Base-by-base conservation (phyloP, 2,888 invertebrate genomes). In the Laspeyria flexula region DNA sequence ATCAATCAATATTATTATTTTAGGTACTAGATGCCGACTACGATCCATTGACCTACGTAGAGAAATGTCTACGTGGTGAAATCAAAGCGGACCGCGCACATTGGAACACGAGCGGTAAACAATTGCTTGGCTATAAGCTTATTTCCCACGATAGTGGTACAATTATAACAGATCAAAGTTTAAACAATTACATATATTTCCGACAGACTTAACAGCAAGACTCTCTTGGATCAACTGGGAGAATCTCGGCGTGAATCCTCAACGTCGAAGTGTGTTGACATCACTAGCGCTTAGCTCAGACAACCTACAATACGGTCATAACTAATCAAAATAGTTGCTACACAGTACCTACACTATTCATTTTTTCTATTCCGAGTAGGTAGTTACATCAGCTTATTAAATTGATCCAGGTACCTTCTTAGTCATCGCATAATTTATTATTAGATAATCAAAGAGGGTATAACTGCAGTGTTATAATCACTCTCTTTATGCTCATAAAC, bases 181-280 rank as follows among this genome's bases (percentile, higher is more conserved):
- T n/a, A n/a, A n/a, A 21, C 21, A 2, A 3, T 3, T 21, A 21
- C 5, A 2, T 21, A 21, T 5, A 5, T 5, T 21, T 21, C 3
- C 6, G 15, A 15, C 91, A 99, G 99, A 99, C 94, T 92, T 99
- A 65, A 98, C 99, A 0, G 99, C 99, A 0, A 94, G 99, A 47
- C 93, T 99, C 21, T 98, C 98, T 0, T 99, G 99, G 99, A 99
- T 99, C 72, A 99, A 99, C 80, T 99, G 99, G 99, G 98, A 99
- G 85, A 98, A 98, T 81, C 93, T 99, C 0, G 99, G 99, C 0
- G 98, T 99, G 2, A 97, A 96, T 80, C 98, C 98, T 1, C 97
- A 96, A 50, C 93, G 97, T 41, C 93, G 98, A 67, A 97, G 97
- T 55, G 94, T 97, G 4, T 92, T 97, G 1, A 97, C 97, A 0